phyloP scores from a whole-genome alignment of 2,113 vertebrate species.

The Cephalopterus ornatus region DNA sequence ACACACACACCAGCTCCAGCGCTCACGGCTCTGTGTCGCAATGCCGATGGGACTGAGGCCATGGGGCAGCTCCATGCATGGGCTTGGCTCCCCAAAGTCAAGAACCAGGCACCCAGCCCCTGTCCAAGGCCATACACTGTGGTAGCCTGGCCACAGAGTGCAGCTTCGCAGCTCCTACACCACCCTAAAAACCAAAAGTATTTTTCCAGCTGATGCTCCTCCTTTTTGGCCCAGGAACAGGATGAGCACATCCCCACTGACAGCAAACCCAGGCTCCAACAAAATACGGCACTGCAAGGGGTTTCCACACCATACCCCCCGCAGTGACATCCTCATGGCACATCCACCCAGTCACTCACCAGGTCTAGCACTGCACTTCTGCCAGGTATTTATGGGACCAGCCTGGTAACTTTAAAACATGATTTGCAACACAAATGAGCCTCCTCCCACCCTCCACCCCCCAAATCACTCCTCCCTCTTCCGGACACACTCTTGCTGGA shows the following conservation, averaged over 20 bases:
- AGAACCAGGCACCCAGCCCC: not conserved
- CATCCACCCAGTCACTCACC: not conserved
- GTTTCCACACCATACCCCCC: accelerated
- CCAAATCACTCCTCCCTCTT: not conserved
- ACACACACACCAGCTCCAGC: not conserved
- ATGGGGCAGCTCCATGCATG: not conserved
- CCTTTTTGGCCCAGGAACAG: not conserved
- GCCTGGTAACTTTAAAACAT: not conserved
- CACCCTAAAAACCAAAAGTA: not conserved
- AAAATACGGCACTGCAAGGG: accelerated
- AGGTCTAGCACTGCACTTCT: not conserved
- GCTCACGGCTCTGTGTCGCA: accelerated
- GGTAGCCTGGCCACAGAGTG: no score
- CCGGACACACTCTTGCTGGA: not conserved
- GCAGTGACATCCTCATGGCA: accelerated
- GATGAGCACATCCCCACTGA: accelerated
- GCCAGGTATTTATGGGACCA: not conserved
- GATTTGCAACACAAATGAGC: not conserved
- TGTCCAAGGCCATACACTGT: accelerated
- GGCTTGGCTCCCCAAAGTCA: not conserved
- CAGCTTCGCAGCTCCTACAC: not conserved
- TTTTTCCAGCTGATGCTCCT: not conserved
- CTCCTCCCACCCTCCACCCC: not conserved
- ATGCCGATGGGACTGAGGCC: accelerated
- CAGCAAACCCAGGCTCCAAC: not conserved